Evolutionary conservation across 2,888 invertebrate species (phyloP), one percentile per base, ranked within the genome.

Genomic region (Molorchus minor): DNA sequence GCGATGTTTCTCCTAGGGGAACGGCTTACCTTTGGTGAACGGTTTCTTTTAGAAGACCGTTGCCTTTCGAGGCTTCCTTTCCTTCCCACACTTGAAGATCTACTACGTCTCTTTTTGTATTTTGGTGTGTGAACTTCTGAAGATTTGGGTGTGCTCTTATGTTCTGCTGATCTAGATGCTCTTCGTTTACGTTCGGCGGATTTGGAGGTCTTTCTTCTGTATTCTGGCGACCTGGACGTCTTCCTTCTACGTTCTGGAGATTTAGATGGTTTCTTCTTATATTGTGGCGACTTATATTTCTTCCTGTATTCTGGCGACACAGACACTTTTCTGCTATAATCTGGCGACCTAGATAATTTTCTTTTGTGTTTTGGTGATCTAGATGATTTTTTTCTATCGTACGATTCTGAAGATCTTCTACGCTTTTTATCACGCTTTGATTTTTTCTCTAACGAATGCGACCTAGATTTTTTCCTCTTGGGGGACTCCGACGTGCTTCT

Each of bases 361-460:
- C 8, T 51, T 29, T 16, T 49, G 13, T 29, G 52, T n/a, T 58
- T 53, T 15, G 44, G 25, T 4, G 57, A 47, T 13, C 17, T 35
- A 3, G 40, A 40, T 17, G 10, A 10, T 16, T 25, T 51, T 13
- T 4, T 51, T 29, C 16, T 49, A 10, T 29, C n/a, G n/a, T n/a
- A n/a, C n/a, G n/a, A n/a, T 16, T 57, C 41, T 17, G 12, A 15
- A 25, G 25, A 21, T 40, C 44, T 40, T 15, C 19, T 45, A 25
- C 16, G 13, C 46, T 29, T 38, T 46, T 35, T 53, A 8, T 76
- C 77, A 38, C 75, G 73, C 52, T 73, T 71, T 1, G 74, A 68
- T 0, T 30, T 21, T 25, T 61, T 62, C 7, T 53, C 13, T 21
- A 46, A 19, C 21, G 56, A 52, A 16, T 33, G 44, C 15, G 64